Evolutionary conservation across 2,797 vertebrate species (phyloP), one percentile per base, ranked within the genome.

Genomic region (Phrynocephalus guinanensis): DNA sequence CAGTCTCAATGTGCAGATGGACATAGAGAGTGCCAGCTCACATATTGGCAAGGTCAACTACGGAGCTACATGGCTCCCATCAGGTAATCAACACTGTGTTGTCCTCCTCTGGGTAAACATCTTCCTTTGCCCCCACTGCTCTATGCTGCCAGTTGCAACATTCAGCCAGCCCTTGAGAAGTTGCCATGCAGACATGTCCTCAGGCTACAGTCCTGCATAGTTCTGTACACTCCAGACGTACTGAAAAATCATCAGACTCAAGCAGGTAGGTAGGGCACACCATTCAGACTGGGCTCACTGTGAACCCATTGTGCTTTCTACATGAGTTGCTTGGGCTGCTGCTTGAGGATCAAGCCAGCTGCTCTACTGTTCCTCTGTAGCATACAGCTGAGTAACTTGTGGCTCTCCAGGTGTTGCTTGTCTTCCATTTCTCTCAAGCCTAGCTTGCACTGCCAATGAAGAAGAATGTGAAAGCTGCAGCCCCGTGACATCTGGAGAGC

Each of bases 111-210:
- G 22, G 56, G 22, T 48, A 79, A 73, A 72, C 28, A 66, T 66
- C 76, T 33, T 79, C 38, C 20, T 73, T 63, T 16, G 26, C 75
- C n/a, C 52, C 52, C 13, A 26, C 50, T 30, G 16, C 28, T 44
- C 66, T 10, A 26, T 63, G 44, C 28, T 26, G 56, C 28, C 82
- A 84, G 20, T 22, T 73, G 76, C 77, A 73, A 50, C 30, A 48
- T 60, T 33, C 67, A 88, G 67, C 38, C 76, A 77, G 28, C 33
- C 26, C 50, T 63, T 79, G 66, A 33, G 28, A 60, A 30, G 20
- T 13, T 72, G 76, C 38, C 70, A 84, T 71, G 52, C 68, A 84
- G 68, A 79, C 76, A 33, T 66, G 38, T n/a, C 82, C 33, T 72
- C 52, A 60, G 68, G 76, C 50, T 72, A 72, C 28, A 73, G 20